Percentiles rank a stretch among this genome's conserved stretches.
Evolutionary conservation across 2,797 vertebrate species (phyloP).

Genomic region (Buphagus erythrorhynchus): DNA sequence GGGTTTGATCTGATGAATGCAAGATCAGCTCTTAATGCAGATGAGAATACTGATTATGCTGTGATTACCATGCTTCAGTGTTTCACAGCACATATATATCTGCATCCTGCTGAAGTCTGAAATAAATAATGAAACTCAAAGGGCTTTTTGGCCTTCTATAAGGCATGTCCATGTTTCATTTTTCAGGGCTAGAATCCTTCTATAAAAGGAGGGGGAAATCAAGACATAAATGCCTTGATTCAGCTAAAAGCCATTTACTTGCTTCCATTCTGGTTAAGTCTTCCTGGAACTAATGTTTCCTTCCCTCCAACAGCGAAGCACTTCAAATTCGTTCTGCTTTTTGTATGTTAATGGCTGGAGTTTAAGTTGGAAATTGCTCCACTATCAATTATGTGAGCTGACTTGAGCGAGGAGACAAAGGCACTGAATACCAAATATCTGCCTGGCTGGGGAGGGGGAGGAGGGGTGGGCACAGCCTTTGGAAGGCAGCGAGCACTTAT

Average conservation of each 20-base stretch:
- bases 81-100: not conserved
- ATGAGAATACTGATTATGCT: conserved; percentile 30
- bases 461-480: not conserved
- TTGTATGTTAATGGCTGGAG: conserved; percentile 1
- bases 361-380: conserved; percentile 37
- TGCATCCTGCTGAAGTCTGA: not conserved
- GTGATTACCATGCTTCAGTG: not conserved
- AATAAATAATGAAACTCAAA: not conserved
- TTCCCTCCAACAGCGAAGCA: not conserved
- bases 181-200: not conserved
- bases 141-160: not conserved
- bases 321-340: not conserved
- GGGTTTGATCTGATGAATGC: conserved; percentile 9
- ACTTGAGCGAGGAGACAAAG: conserved; percentile 31
- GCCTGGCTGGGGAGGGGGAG: not conserved
- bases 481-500: not conserved
- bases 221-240: not conserved
- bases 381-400: not conserved
- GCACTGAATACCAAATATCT: not conserved
- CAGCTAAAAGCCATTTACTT: conserved; percentile 9
- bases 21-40: conserved; percentile 38
- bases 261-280: not conserved
- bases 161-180: not conserved
- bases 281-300: conserved; percentile 10
- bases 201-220: not conserved